Conservation (phyloP, 2,797 vertebrate species). For the Mareca penelope region DNA sequence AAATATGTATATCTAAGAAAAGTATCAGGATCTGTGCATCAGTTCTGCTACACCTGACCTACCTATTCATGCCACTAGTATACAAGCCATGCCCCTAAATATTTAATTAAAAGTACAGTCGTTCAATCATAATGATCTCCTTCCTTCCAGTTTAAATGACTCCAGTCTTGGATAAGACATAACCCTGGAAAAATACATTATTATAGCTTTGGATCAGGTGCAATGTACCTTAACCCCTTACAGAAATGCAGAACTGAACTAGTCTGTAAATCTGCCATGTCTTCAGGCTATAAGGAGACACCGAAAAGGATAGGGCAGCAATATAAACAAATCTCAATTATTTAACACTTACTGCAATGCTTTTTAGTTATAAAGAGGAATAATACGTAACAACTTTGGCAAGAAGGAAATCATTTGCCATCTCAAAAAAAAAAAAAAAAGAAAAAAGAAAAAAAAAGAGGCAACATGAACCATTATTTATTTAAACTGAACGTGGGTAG, state of each 20-base stretch:
- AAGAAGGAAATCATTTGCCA: neutral
- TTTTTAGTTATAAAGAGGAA: slow-evolving; percentile 2
- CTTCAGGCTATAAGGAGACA: neutral
- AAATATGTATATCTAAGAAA: neutral
- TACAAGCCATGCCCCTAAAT: neutral
- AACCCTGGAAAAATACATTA: neutral
- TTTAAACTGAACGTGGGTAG: neutral
- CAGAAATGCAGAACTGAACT: neutral
- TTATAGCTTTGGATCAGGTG: neutral
- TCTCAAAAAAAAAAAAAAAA: neutral
- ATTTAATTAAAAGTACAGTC: slow-evolving; percentile 21
- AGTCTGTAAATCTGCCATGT: slow-evolving; percentile 8
- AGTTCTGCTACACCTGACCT: neutral
- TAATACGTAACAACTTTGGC: neutral
- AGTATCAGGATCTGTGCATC: neutral
- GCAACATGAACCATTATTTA: neutral
- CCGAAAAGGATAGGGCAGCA: neutral
- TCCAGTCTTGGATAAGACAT: neutral
- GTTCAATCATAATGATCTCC: neutral
- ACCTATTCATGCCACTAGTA: neutral
- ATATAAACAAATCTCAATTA: slow-evolving; percentile 24
- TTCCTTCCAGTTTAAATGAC: neutral
- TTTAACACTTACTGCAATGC: neutral
- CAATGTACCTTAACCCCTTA: neutral
- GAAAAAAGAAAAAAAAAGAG: neutral